Conservation (phyloP, 1,140 invertebrate species). For the Gryllus bimaculatus region DNA sequence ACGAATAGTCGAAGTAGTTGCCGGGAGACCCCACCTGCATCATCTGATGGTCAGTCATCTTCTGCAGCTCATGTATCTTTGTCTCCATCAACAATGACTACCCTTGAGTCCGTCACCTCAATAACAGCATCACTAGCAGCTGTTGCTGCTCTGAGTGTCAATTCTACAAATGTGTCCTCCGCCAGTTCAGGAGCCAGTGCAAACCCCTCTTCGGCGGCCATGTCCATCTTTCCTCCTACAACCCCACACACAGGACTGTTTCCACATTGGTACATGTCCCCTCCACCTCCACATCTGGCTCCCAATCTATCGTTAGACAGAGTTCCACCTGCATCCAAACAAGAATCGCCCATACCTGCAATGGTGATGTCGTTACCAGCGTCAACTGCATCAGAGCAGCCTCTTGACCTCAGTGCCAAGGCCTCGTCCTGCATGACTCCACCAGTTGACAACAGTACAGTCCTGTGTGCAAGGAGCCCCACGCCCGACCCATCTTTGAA, state of each 20-base stretch:
- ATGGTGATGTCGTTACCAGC: conserved; percentile 12
- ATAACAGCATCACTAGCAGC: conserved; percentile 53
- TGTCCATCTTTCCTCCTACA: conserved; percentile 28
- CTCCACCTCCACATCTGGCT: conserved; percentile 20
- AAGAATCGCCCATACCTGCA: conserved; percentile 16
- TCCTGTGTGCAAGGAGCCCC: neutral
- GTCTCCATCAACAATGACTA: conserved; percentile 30
- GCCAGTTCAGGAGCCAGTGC: neutral
- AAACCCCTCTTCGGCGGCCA: conserved; percentile 23
- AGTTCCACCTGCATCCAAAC: conserved; percentile 14
- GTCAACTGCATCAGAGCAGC: conserved; percentile 24
- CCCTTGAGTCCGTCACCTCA: conserved; percentile 41
- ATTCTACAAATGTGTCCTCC: neutral
- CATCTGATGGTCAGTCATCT: conserved; percentile 32
- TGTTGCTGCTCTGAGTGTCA: conserved; percentile 42
- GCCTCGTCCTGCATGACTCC: conserved; percentile 12
- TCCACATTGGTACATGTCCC: conserved; percentile 25
- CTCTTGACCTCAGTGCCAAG: conserved; percentile 30
- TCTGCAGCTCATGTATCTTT: conserved; percentile 35
- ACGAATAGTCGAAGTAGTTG: conserved; percentile 14
- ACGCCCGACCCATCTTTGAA: conserved; percentile 21
- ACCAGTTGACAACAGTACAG: neutral
- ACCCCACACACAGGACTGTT: conserved; percentile 18
- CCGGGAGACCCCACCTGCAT: conserved; percentile 18
- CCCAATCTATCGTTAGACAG: neutral